These are phyloP conservation scores for Paramacrobiotus metropolitanus DNA, from an alignment of 1,140 invertebrate genomes.

Conservation along the genomic window DNA sequence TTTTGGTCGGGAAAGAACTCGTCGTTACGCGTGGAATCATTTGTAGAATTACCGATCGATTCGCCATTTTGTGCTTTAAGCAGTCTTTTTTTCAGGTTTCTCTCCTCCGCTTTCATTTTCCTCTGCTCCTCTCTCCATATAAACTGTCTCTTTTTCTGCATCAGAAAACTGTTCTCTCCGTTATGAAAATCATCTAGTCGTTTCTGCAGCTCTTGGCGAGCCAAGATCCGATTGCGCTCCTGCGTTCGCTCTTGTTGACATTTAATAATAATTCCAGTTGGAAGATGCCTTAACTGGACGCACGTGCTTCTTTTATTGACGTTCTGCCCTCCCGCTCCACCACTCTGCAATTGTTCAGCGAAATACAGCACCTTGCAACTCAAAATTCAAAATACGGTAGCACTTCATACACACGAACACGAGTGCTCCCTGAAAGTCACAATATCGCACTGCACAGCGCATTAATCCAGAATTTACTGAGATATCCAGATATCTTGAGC, in stretches of 20 bases:
- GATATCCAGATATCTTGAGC: too few relatives aligned
- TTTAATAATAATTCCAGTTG: not conserved
- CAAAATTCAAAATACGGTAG: too few relatives aligned
- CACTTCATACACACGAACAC: too few relatives aligned
- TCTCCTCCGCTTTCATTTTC: not conserved
- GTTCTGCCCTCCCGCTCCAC: not conserved
- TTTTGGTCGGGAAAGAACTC: too few relatives aligned
- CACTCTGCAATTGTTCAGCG: constrained; percentile 1
- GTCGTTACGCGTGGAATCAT: too few relatives aligned
- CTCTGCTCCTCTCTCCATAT: not conserved
- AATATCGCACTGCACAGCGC: too few relatives aligned
- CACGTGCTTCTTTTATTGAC: not conserved
- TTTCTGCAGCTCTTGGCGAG: not conserved
- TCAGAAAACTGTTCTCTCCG: not conserved
- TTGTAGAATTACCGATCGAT: too few relatives aligned
- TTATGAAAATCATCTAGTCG: not conserved
- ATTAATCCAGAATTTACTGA: too few relatives aligned
- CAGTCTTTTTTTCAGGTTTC: not conserved
- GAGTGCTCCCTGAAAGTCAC: too few relatives aligned
- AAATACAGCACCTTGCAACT: too few relatives aligned
- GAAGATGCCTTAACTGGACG: not conserved
- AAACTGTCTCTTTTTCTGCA: not conserved
- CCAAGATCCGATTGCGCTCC: not conserved
- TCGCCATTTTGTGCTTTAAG: not conserved
- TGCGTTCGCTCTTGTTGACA: not conserved